Base-by-base conservation (phyloP, 1,140 invertebrate genomes). In the Sinonovacula constricta region DNA sequence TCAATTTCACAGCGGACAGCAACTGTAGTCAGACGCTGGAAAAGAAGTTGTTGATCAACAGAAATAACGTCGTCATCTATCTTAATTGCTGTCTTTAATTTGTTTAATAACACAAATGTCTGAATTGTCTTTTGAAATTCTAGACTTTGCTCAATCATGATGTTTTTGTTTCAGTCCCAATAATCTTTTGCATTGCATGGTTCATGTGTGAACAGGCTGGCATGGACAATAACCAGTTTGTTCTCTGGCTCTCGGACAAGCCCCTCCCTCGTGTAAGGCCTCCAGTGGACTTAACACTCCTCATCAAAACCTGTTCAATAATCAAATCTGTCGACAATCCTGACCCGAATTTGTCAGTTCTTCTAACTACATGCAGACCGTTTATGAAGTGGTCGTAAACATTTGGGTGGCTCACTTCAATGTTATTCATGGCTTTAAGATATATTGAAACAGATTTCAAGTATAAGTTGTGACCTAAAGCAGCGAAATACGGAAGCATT, bases 391-490 rank as follows among this genome's bases (percentile, higher is more conserved):
- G 24, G 10, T 30, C 31, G 66, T 75, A 68, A 2, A 82, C 65
- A 36, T 72, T 31, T 24, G 83, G 79, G 22, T 83, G 39, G 22
- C 30, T 22, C 14, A 76, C 60, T 49, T 87, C 22, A 72, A 90
- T 79, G 84, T 85, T 33, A 65, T 51, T 0, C 90, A 90, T 92
- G 82, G 91, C 78, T 88, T 91, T 90, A 5, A 92, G 66, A 83
- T 92, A 92, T 26, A 92, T 63, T 34, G 89, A 87, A 51, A 82
- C 82, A 68, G 88, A 90, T 88, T 93, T 92, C 10, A 91, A 89
- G 83, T 92, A 92, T 28, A 88, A 66, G 74, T 90, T 90, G 81
- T 92, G 92, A 14, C 91, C 91, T 72, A 85, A 62, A 5, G 91
- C 89, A 81, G 91, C 87, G 80, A 92, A 90, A 69, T 83, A 90